These are phyloP conservation scores for Troides aeacus DNA, from an alignment of 2,888 invertebrate species.

Conservation along the genomic window DNA sequence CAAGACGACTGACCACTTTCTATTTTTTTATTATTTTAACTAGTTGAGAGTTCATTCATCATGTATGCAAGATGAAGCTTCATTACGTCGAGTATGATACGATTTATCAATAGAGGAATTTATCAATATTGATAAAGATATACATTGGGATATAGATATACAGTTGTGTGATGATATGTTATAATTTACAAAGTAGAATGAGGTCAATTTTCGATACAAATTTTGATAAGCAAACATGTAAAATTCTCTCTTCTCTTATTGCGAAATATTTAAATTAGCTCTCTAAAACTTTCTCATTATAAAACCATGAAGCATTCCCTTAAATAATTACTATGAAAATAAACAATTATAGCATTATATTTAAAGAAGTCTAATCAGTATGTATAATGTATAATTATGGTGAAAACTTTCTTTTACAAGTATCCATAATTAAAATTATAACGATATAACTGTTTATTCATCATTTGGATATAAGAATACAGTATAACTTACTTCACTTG, in stretches of 20 bases:
- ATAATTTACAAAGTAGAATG: too few relatives aligned
- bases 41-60: not conserved
- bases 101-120: too few relatives aligned
- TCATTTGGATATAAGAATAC: too few relatives aligned
- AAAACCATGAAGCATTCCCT: not conserved
- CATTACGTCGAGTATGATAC: too few relatives aligned
- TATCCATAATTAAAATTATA: too few relatives aligned
- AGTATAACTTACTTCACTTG: too few relatives aligned
- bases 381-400: not conserved
- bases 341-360: not conserved
- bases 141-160: too few relatives aligned
- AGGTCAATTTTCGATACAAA: too few relatives aligned
- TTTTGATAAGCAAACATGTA: too few relatives aligned
- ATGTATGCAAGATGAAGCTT: not conserved
- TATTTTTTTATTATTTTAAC: constrained; percentile 1
- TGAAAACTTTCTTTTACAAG: not conserved
- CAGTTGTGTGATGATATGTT: too few relatives aligned
- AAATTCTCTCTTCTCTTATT: not conserved
- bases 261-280: not conserved
- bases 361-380: not conserved
- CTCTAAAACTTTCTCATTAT: not conserved
- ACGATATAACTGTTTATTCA: too few relatives aligned
- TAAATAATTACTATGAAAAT: not conserved
- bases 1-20: not conserved
- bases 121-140: too few relatives aligned